phyloP scores from a whole-genome alignment of 1,140 invertebrate species.

The Drosophila willistoni region DNA sequence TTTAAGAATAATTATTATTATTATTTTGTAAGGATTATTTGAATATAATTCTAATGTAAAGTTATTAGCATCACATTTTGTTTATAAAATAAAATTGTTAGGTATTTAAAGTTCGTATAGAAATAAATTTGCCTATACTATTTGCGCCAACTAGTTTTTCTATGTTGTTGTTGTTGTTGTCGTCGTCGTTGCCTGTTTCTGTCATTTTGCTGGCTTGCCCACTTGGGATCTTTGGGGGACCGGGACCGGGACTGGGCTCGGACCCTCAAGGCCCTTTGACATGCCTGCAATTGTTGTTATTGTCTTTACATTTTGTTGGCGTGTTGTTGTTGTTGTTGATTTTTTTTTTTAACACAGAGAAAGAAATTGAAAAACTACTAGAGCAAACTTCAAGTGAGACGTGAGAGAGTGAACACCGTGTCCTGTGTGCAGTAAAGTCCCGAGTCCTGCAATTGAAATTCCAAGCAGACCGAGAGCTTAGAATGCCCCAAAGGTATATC shows the following conservation, averaged over 20 bases:
- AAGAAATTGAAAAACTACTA: constrained; percentile 56
- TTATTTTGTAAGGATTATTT: no score
- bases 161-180: constrained; percentile 10
- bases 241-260: not conserved
- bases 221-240: constrained; percentile 33
- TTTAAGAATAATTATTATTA: no score
- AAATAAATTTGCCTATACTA: not conserved
- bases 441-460: constrained; percentile 3
- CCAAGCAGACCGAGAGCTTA: not conserved
- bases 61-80: no score
- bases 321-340: constrained; percentile 21
- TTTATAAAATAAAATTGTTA: not conserved
- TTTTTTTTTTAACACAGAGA: constrained; percentile 16
- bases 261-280: constrained; percentile 6
- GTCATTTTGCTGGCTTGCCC: constrained; percentile 47
- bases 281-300: constrained; percentile 20
- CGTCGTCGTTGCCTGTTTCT: constrained; percentile 35
- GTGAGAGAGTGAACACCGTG: constrained; percentile 19
- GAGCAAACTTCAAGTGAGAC: constrained; percentile 55
- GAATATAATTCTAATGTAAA: no score
- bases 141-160: constrained; percentile 31
- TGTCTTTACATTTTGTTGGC: constrained; percentile 7
- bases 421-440: not conserved
- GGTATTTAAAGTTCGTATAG: not conserved
- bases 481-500: not conserved